Evolutionary conservation across 53 echinoderm and acorn worm genomes (phyloP).

Genomic region (Antedon mediterranea): DNA sequence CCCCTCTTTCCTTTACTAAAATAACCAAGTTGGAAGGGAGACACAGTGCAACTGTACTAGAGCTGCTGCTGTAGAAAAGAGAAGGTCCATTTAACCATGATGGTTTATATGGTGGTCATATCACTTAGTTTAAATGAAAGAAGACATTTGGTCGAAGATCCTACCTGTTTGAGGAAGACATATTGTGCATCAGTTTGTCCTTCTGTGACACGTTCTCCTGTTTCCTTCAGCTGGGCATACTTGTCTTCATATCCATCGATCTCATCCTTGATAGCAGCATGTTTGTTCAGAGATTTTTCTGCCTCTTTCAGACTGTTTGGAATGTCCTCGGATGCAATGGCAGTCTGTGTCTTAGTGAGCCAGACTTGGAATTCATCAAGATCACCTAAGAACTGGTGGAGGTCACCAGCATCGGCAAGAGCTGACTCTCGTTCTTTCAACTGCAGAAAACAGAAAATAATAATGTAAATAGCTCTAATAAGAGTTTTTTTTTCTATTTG

Average conservation of each 20-base stretch:
- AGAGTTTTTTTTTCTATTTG: too few species aligned
- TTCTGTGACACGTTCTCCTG: constrained; percentile 79
- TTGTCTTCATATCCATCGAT: constrained; percentile 97
- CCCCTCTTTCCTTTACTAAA: too few species aligned
- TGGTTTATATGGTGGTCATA: too few species aligned
- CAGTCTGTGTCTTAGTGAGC: constrained; percentile 87
- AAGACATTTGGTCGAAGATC: background rate
- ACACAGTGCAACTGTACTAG: too few species aligned
- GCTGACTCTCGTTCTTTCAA: constrained; percentile 88
- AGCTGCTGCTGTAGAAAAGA: too few species aligned
- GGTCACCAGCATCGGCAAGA: constrained; percentile 81
- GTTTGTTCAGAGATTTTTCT: constrained; percentile 91
- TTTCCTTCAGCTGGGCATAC: constrained; percentile 97
- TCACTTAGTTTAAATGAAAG: too few species aligned
- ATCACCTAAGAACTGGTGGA: constrained; percentile 96
- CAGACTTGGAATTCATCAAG: constrained; percentile 99
- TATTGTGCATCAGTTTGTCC: constrained; percentile 98
- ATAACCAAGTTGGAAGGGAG: too few species aligned
- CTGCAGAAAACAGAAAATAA: constrained; percentile 16
- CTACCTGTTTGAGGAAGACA: constrained; percentile 98
- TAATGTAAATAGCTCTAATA: background rate
- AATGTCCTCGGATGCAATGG: constrained; percentile 92
- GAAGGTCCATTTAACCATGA: too few species aligned
- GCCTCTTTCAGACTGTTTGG: constrained; percentile 92
- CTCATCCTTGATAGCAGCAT: constrained; percentile 99